These are phyloP conservation scores for Clamator glandarius DNA, from an alignment of 2,797 vertebrate species.

Conservation along the genomic window DNA sequence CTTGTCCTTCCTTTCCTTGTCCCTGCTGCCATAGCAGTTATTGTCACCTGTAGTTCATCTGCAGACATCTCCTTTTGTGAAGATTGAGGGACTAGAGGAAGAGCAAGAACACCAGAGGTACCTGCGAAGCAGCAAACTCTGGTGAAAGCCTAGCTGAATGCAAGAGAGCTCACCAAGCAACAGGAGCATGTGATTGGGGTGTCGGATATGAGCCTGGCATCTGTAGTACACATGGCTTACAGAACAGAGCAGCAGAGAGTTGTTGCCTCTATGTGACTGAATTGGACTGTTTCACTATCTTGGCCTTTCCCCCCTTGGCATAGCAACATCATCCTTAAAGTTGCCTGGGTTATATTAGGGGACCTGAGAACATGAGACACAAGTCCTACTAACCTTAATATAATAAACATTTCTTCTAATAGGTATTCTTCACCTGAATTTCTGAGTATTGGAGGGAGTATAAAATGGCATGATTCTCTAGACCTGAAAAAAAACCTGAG, in stretches of 20 bases:
- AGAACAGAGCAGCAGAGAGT: accelerated
- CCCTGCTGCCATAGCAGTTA: neutral
- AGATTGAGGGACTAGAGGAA: neutral
- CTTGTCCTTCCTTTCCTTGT: neutral
- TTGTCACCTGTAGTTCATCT: neutral
- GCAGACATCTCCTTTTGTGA: neutral
- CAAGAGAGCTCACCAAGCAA: neutral
- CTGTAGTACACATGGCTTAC: neutral
- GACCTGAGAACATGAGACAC: neutral
- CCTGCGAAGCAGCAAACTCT: neutral
- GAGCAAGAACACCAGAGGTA: accelerated
- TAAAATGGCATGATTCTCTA: neutral
- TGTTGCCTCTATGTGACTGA: neutral
- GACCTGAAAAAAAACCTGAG: neutral
- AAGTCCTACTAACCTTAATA: neutral
- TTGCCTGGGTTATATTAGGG: neutral
- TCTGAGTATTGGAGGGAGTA: neutral
- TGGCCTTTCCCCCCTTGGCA: neutral
- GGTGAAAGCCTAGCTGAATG: neutral
- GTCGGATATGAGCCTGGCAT: neutral
- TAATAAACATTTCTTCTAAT: neutral
- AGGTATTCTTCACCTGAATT: neutral
- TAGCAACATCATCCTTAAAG: neutral
- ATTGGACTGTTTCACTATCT: neutral
- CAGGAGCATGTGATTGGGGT: accelerated